Evolutionary conservation across 2,797 vertebrate genomes (phyloP).

Genomic region (Channa striata): DNA sequence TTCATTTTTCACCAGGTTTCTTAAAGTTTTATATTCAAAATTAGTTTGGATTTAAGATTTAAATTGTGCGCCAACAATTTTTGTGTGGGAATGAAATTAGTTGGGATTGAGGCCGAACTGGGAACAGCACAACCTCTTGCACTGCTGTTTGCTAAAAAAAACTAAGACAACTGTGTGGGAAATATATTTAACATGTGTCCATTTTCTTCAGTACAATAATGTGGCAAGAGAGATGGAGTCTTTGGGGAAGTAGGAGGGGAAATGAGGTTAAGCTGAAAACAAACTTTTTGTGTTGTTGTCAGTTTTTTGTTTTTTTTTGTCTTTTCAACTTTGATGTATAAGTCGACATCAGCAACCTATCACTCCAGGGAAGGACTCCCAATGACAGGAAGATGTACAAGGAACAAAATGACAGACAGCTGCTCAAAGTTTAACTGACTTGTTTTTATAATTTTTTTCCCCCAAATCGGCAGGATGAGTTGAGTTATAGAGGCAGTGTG

Average conservation of each 20-base stretch:
- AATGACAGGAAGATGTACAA: conserved; percentile 51
- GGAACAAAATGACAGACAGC: conserved; percentile 50
- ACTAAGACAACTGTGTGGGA: not conserved
- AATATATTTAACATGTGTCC: conserved; percentile 13
- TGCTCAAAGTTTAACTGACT: conserved; percentile 48
- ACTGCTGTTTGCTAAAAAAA: no score
- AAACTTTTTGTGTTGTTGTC: not conserved
- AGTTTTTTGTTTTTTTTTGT: conserved; percentile 44
- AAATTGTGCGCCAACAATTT: no score
- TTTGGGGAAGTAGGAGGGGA: not conserved
- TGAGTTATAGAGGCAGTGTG: not conserved
- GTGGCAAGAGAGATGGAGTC: not conserved
- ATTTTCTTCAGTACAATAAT: not conserved
- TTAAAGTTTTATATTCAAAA: no score
- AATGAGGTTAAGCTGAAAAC: conserved; percentile 13
- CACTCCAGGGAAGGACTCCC: conserved; percentile 50
- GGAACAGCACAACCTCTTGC: no score
- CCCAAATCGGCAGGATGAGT: not conserved
- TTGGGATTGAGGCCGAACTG: no score
- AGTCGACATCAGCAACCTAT: conserved; percentile 33
- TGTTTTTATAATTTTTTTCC: conserved; percentile 21
- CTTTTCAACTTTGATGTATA: conserved; percentile 48
- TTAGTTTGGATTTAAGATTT: no score
- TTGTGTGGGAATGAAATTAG: no score
- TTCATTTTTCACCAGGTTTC: no score